Conservation (phyloP, 92 coral and sea anemone species). For the Parazoanthus swiftii region DNA sequence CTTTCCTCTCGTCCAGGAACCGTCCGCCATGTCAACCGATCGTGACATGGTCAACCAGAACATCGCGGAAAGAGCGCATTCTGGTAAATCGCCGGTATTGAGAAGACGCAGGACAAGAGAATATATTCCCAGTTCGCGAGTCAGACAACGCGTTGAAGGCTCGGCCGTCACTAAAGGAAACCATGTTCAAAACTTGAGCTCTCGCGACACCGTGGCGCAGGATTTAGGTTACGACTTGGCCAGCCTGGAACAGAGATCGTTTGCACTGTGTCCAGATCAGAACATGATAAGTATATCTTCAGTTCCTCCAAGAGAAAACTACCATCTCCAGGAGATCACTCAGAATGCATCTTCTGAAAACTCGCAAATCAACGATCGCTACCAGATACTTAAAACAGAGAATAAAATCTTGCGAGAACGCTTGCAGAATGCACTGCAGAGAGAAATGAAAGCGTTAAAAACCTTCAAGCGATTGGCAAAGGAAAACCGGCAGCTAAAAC, state of each 20-base stretch:
- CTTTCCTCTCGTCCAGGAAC: not conserved
- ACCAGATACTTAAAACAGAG: conserved; percentile 88
- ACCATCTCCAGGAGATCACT: conserved; percentile 44
- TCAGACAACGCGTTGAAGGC: conserved; percentile 40
- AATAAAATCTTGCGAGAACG: conserved; percentile 95
- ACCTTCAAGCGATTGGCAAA: conserved; percentile 93
- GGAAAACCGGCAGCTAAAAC: conserved; percentile 90
- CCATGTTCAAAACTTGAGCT: conserved; percentile 23
- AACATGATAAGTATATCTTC: conserved; percentile 60
- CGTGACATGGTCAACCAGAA: conserved; percentile 51
- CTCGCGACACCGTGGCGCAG: conserved; percentile 34
- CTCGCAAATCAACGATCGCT: conserved; percentile 73
- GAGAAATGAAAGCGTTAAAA: conserved; percentile 97
- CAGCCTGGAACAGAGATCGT: conserved; percentile 35
- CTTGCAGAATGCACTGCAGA: conserved; percentile 90
- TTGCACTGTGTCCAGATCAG: conserved; percentile 54
- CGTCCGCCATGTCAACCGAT: conserved; percentile 49
- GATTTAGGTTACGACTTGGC: conserved; percentile 37
- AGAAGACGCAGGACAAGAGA: conserved; percentile 79
- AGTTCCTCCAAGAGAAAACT: conserved; percentile 14
- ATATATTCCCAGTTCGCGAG: conserved; percentile 71
- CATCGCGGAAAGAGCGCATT: conserved; percentile 66
- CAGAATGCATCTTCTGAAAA: conserved; percentile 45
- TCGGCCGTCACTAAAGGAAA: conserved; percentile 9
- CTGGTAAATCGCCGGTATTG: conserved; percentile 74